Conservation (phyloP, 2,113 vertebrate species). For the Lipophrys pholis region DNA sequence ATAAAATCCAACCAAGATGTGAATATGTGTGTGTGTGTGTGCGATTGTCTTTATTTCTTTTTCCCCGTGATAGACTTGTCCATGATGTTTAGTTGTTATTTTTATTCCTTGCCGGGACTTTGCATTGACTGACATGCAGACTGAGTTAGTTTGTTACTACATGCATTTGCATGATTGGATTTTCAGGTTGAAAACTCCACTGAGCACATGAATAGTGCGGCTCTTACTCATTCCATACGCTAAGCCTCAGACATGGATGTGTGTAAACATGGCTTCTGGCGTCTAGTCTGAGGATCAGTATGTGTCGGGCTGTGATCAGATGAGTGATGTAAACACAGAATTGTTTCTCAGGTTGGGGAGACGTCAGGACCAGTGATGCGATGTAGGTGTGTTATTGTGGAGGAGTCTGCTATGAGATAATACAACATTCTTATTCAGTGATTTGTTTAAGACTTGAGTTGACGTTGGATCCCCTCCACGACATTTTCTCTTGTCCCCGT, state of each 20-base stretch:
- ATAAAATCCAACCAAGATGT: no score
- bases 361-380: slow-evolving; percentile 4
- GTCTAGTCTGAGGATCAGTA: slow-evolving; percentile 57
- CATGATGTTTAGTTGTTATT: no score
- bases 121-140: no score
- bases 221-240: slow-evolving; percentile 28
- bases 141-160: no score
- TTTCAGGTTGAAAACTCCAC: no score
- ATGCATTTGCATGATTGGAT: no score
- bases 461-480: no score
- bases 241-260: not conserved
- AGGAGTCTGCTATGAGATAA: slow-evolving; percentile 5
- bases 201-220: not conserved
- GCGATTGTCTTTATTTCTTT: no score
- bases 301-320: slow-evolving; percentile 37
- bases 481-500: not conserved
- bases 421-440: slow-evolving; percentile 7
- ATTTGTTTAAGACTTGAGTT: not conserved
- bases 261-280: slow-evolving; percentile 31
- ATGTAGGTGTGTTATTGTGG: slow-evolving; percentile 34
- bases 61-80: no score
- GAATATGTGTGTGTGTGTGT: no score
- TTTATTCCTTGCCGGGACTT: no score
- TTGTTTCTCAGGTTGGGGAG: slow-evolving; percentile 6
- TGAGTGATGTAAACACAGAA: slow-evolving; percentile 45